Conservation (phyloP, 1,140 invertebrate genomes). For the Ooceraea biroi region DNA sequence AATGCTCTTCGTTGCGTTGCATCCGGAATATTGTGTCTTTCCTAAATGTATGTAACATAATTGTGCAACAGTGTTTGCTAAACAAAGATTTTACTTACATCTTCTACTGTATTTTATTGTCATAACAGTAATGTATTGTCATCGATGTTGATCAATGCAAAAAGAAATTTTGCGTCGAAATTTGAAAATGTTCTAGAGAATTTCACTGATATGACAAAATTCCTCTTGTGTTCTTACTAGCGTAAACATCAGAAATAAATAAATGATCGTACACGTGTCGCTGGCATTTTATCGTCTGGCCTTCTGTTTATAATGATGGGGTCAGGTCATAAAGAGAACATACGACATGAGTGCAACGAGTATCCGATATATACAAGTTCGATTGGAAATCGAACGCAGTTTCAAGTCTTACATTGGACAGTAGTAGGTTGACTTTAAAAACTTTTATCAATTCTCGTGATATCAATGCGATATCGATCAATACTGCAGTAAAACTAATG, state of each 20-base stretch:
- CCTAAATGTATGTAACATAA: background rate
- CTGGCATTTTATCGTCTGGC: background rate
- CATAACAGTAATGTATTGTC: no score
- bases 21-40: background rate
- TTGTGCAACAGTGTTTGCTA: background rate
- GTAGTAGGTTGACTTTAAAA: no score
- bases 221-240: background rate
- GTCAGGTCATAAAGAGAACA: constrained; percentile 7
- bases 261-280: background rate
- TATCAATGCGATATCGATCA: no score
- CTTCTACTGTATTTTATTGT: no score
- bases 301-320: constrained; percentile 33
- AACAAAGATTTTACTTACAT: no score
- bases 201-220: background rate
- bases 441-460: no score
- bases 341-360: constrained; percentile 6
- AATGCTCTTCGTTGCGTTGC: background rate
- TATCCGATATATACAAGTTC: constrained; percentile 21
- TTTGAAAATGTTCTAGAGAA: background rate
- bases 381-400: constrained; percentile 19
- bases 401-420: no score
- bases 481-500: no score
- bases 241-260: background rate
- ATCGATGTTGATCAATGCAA: no score
- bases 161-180: no score